Evolutionary conservation across 2,113 vertebrate species (phyloP).

Genomic region (Campylorhamphus procurvoides): DNA sequence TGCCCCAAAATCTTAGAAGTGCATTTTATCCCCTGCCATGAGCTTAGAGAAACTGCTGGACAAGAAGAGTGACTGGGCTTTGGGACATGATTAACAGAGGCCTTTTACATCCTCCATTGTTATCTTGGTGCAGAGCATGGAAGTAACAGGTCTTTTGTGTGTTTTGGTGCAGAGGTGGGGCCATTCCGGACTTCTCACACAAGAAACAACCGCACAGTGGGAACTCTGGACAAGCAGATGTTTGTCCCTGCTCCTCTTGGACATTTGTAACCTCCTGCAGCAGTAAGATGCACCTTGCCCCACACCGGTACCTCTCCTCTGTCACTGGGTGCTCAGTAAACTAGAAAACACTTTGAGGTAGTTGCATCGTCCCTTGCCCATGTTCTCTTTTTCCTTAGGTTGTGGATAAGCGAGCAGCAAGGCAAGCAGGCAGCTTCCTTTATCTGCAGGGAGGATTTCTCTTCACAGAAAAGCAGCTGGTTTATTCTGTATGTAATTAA

Average conservation of each 20-base stretch:
- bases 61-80: background rate
- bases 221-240: background rate
- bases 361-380: background rate
- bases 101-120: background rate
- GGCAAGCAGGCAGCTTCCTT: background rate
- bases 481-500: background rate
- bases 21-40: fast-evolving
- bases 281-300: background rate
- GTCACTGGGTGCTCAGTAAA: background rate
- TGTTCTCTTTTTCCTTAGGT: background rate
- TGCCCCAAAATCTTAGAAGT: background rate
- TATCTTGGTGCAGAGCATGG: background rate
- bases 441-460: background rate
- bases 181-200: background rate
- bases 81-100: background rate
- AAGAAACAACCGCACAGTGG: background rate
- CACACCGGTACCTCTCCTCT: background rate
- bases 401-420: background rate
- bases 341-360: background rate
- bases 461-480: background rate
- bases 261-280: background rate
- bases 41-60: background rate
- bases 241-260: background rate
- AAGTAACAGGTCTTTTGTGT: background rate
- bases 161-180: background rate